Evolutionary conservation across 1,140 invertebrate species (phyloP), one percentile per base, ranked within the genome.

Genomic region (Metaphire vulgaris): DNA sequence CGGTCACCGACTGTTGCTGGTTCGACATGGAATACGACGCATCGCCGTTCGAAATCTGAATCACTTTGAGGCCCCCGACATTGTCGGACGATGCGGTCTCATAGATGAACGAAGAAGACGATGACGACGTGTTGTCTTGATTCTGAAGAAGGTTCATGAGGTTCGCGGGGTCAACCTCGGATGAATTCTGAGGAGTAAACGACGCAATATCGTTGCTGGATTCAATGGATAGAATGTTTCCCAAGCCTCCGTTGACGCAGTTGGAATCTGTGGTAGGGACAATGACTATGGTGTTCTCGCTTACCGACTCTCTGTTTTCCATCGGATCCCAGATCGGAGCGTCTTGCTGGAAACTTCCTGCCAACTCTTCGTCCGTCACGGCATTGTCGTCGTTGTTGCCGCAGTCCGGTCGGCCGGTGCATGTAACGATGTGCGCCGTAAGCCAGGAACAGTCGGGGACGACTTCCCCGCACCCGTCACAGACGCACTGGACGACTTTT

Each of bases 371-470:
- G 69, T 33, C 72, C 72, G 56, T 73, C 72, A 73, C 56, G 72
- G 32, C 34, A 29, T 71, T 33, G 28, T 16, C 32, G 21, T 73
- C 72, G 16, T 33, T 34, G 72, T 16, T 34, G 2, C 72, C 72
- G 30, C 21, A 31, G 2, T 34, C 72, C 1, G 72, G 32, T 34
- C 32, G 32, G 32, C 72, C 72, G 1, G 72, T 31, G 33, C 72
- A 73, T 32, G 41, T 34, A 34, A 73, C 72, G 1, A 73, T 73
- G 34, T 73, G 72, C 33, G 72, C 72, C 33, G 72, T 73, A 32
- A 73, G 72, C 72, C 72, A 73, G 31, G 32, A 41, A 34, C 72
- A 73, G 72, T 73, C 72, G 12, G 72, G 72, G n/a, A 73, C 72
- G n/a, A 73, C 33, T 16, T 73, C 72, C 16, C 72, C 72, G 16